phyloP scores from a whole-genome alignment of 2,113 vertebrate genomes.

The Perccottus glenii region DNA sequence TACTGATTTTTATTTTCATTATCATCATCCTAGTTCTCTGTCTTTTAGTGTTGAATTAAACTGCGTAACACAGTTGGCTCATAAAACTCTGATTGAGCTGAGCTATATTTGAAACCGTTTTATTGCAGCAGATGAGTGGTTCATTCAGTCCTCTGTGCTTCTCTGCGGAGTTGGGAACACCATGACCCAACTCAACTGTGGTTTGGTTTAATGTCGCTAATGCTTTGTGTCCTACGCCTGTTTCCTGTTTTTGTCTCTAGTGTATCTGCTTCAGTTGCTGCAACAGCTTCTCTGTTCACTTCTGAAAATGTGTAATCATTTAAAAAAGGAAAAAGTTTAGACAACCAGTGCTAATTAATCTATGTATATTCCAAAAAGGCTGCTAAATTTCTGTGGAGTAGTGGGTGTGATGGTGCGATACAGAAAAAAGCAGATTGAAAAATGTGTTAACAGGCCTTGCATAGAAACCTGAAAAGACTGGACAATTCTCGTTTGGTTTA shows the following conservation, averaged over 20 bases:
- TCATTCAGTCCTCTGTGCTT: slow-evolving; percentile 12
- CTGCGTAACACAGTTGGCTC: slow-evolving; percentile 1
- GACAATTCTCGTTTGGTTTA: too few species aligned
- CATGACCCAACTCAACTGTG: slow-evolving; percentile 1
- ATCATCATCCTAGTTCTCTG: slow-evolving; percentile 2
- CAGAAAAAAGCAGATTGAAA: too few species aligned
- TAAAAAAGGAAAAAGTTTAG: too few species aligned
- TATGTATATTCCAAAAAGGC: too few species aligned
- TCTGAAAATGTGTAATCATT: too few species aligned
- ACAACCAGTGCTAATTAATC: too few species aligned
- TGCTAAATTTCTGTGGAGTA: too few species aligned
- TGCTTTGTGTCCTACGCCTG: background rate
- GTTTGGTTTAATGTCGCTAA: background rate
- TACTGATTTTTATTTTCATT: background rate
- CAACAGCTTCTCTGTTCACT: too few species aligned
- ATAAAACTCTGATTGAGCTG: slow-evolving; percentile 29
- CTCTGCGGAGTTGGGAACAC: slow-evolving; percentile 21
- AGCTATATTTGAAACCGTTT: slow-evolving; percentile 12
- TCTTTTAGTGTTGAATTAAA: background rate
- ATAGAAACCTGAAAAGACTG: too few species aligned
- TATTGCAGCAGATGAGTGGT: slow-evolving; percentile 1
- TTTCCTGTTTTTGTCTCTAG: background rate
- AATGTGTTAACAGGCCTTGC: too few species aligned
- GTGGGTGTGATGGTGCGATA: too few species aligned
- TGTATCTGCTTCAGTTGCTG: background rate